Evolutionary conservation across 2,797 vertebrate species (phyloP).

Genomic region (Scolopax bukidnonensis): DNA sequence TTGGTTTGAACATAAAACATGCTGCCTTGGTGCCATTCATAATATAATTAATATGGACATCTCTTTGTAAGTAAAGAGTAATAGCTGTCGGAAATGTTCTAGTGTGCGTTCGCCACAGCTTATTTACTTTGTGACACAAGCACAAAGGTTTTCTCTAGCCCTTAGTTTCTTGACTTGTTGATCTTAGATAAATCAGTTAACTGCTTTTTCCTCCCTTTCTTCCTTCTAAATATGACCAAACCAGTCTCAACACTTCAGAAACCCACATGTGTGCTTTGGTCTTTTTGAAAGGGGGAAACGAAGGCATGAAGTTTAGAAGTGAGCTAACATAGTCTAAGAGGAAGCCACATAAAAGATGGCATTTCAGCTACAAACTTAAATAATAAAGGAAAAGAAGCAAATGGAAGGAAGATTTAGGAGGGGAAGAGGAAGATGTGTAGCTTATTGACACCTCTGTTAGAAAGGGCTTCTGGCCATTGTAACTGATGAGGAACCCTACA

Average conservation of each 20-base stretch:
- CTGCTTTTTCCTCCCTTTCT: conserved; percentile 26
- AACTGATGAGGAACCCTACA: not conserved
- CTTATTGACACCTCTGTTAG: not conserved
- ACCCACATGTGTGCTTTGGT: not conserved
- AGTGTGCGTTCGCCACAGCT: not conserved
- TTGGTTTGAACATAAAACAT: not conserved
- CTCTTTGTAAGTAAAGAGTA: not conserved
- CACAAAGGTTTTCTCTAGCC: not conserved
- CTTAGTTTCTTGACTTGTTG: conserved; percentile 26
- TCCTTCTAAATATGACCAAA: not conserved
- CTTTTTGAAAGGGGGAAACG: not conserved
- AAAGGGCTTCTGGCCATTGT: not conserved
- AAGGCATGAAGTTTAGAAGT: not conserved
- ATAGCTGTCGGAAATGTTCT: not conserved
- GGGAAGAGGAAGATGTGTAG: not conserved
- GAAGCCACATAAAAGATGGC: not conserved
- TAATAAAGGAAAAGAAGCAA: not conserved
- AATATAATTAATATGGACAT: not conserved
- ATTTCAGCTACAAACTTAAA: not conserved
- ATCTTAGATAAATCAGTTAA: conserved; percentile 7
- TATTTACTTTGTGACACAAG: conserved; percentile 42
- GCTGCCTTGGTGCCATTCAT: not conserved
- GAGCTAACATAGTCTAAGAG: not conserved
- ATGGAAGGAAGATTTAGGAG: not conserved
- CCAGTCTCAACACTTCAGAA: not conserved